These are phyloP conservation scores for Cryptotermes secundus DNA, from an alignment of 1,140 invertebrate species.

Conservation along the genomic window DNA sequence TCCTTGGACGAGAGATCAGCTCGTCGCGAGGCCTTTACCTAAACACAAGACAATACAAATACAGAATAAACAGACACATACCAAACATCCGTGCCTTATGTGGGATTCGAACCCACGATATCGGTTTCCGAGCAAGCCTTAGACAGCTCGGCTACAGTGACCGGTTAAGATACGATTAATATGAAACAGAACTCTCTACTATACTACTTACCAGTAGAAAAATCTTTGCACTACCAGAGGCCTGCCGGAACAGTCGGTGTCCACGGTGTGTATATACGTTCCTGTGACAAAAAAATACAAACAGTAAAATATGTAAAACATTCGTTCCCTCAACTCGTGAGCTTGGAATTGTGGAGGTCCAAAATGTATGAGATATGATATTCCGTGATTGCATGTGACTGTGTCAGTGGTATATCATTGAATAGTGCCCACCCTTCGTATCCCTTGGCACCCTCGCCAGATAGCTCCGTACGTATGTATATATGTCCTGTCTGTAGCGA, in stretches of 20 bases:
- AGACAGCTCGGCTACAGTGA: too few relatives aligned
- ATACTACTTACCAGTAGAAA: background rate
- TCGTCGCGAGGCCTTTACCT: too few relatives aligned
- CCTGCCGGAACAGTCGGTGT: background rate
- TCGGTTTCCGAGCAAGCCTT: too few relatives aligned
- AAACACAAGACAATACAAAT: too few relatives aligned
- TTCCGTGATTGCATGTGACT: slow-evolving; percentile 10
- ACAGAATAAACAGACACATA: too few relatives aligned
- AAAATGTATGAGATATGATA: background rate
- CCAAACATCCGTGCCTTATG: too few relatives aligned
- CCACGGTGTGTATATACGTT: background rate
- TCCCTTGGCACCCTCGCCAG: background rate
- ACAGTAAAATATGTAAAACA: slow-evolving; percentile 2
- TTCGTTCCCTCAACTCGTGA: background rate
- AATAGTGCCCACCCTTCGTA: background rate
- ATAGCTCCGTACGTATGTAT: background rate
- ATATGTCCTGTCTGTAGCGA: too few relatives aligned
- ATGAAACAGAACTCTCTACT: too few relatives aligned
- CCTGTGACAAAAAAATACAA: background rate
- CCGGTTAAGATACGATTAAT: background rate
- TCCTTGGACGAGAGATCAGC: too few relatives aligned
- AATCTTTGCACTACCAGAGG: background rate
- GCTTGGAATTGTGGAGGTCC: background rate
- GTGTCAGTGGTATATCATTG: slow-evolving; percentile 16
- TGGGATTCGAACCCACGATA: too few relatives aligned